These are phyloP conservation scores for Drosophila rubida DNA, from an alignment of 2,888 invertebrate species.

Conservation along the genomic window DNA sequence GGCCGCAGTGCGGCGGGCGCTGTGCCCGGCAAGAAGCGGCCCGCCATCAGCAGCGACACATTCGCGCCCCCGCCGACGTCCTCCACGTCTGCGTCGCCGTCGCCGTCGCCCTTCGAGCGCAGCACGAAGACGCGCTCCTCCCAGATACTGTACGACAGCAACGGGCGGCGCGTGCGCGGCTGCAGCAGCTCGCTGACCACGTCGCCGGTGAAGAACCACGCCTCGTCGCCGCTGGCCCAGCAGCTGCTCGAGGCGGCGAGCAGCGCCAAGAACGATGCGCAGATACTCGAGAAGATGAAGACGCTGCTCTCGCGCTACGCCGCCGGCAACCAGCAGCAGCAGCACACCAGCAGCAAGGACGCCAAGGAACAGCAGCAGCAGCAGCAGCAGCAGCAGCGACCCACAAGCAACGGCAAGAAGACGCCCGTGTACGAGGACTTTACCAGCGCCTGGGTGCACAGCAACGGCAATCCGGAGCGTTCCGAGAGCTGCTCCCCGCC, in stretches of 20 bases:
- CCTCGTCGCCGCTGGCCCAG: constrained; percentile 88
- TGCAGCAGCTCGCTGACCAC: constrained; percentile 83
- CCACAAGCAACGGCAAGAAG: constrained; percentile 57
- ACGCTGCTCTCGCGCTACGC: constrained; percentile 88
- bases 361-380: constrained; percentile 12
- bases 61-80: constrained; percentile 85
- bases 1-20: constrained; percentile 86
- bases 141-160: constrained; percentile 85
- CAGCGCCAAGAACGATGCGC: constrained; percentile 89
- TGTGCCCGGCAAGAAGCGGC: constrained; percentile 83
- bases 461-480: constrained; percentile 88
- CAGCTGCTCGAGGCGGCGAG: constrained; percentile 90
- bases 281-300: constrained; percentile 91
- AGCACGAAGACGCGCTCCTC: constrained; percentile 83
- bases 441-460: constrained; percentile 90
- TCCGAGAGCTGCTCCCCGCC: constrained; percentile 86
- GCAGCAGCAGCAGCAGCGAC: constrained; percentile 29
- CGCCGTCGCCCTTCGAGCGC: constrained; percentile 86
- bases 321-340: constrained; percentile 68
- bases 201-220: constrained; percentile 86
- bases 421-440: constrained; percentile 88
- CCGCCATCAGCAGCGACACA: constrained; percentile 88
- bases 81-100: constrained; percentile 13
- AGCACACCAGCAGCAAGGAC: constrained; percentile 13
- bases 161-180: constrained; percentile 85